Evolutionary conservation across 2,113 vertebrate genomes (phyloP).

Genomic region (Steatornis caripensis): DNA sequence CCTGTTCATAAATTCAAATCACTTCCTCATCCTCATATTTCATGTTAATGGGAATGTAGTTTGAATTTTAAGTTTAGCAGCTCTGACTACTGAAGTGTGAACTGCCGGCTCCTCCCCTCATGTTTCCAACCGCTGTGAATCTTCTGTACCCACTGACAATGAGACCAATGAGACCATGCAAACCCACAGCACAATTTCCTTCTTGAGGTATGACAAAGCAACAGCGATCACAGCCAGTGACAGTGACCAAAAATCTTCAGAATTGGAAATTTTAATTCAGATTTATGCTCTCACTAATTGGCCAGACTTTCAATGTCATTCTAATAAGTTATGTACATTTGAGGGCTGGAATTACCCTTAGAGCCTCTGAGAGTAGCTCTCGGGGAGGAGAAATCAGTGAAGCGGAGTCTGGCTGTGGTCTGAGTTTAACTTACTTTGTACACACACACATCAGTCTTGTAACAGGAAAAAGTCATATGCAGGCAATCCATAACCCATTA

Average conservation of each 20-base stretch:
- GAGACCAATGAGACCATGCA: neutral
- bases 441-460: neutral
- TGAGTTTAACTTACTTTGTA: neutral
- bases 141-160: neutral
- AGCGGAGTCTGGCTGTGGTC: neutral
- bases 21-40: neutral
- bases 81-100: neutral
- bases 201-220: neutral
- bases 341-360: neutral
- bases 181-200: neutral
- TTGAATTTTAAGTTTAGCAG: slow-evolving; percentile 1
- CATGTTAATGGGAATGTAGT: neutral
- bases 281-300: neutral
- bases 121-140: neutral
- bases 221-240: rapidly evolving
- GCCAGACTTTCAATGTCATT: neutral
- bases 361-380: neutral
- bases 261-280: neutral
- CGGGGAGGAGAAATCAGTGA: neutral
- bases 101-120: neutral
- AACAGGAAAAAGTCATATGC: neutral
- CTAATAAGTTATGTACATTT: neutral
- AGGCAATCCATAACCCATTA: neutral
- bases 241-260: neutral
- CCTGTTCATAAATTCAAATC: slow-evolving; percentile 17